Base-by-base conservation (phyloP, 2,888 invertebrate genomes). In the Lycia hirtaria region DNA sequence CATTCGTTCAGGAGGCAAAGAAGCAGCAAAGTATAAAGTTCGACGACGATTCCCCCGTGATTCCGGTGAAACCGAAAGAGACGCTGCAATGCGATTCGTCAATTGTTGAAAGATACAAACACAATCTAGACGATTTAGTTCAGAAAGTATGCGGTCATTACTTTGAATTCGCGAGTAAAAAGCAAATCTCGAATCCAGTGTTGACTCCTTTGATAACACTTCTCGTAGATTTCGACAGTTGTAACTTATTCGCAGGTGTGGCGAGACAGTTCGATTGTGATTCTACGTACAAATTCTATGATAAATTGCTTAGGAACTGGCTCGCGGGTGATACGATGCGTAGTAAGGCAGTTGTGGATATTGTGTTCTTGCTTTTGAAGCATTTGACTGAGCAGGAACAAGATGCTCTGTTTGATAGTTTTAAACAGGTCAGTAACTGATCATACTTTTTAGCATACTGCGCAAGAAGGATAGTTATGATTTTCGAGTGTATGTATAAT, bases 321-420 rank as follows among this genome's bases (percentile, higher is more conserved):
- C 79, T 95, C 47, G 67, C 81, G 0, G 84, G 86, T 0, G 91
- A 92, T 44, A 76, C 86, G 0, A 92, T 93, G 66, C 84, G 93
- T 15, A 91, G 93, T 32, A 92, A 92, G 62, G 76, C 92, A 26
- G 83, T 95, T 1, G 85, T 95, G 1, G 94, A 95, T 69, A 83
- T 96, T 9, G 84, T 94, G 41, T 96, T 96, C 76, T 85, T 93
- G 55, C 72, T 95, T 44, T 73, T 95, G 56, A 85, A 87, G 26
- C 93, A 94, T 63, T 76, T 95, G 65, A 77, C 81, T 17, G 87
- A 92, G 28, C 80, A 82, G 0, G 93, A 94, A 47, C 94, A 94
- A 70, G 82, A 92, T 20, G 78, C 79, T 1, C 84, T 95, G 58
- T 87, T 96, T 60, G 80, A 89, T 17, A 90, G 91, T 0, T 87